These are phyloP conservation scores for Dryococelus australis DNA, from an alignment of 2,888 invertebrate genomes.

Conservation along the genomic window DNA sequence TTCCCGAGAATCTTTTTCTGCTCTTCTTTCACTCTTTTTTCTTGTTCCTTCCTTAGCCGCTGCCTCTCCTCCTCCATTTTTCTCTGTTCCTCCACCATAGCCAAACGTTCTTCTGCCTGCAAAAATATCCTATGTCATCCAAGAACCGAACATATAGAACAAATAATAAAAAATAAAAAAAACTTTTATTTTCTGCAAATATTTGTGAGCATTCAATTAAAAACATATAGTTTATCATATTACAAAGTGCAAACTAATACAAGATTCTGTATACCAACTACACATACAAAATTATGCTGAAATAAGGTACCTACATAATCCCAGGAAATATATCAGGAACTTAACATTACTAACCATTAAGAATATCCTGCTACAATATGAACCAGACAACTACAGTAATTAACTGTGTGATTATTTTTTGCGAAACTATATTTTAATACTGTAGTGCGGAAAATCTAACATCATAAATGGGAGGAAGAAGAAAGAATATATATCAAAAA, in stretches of 20 bases:
- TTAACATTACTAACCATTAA: too few species aligned
- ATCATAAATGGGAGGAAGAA: too few species aligned
- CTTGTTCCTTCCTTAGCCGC: constrained; percentile 91
- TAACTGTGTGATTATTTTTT: too few species aligned
- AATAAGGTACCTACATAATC: too few species aligned
- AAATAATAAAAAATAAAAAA: too few species aligned
- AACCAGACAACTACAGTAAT: too few species aligned
- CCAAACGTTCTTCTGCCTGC: constrained; percentile 95
- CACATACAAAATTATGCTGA: too few species aligned
- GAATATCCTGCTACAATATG: too few species aligned
- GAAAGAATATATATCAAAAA: too few species aligned
- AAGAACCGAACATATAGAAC: not conserved
- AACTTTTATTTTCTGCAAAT: not conserved
- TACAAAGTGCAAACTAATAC: not conserved
- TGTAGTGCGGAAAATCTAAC: too few species aligned
- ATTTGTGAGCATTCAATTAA: not conserved
- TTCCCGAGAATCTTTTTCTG: constrained; percentile 97
- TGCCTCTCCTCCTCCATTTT: constrained; percentile 95
- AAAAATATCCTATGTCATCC: constrained; percentile 46
- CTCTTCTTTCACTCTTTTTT: constrained; percentile 90
- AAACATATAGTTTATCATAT: not conserved
- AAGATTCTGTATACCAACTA: not conserved
- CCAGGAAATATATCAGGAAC: too few species aligned
- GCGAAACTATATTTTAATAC: too few species aligned
- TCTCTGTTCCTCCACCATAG: constrained; percentile 96